These are phyloP conservation scores for Geotrupes spiniger DNA, from an alignment of 2,888 invertebrate genomes.

Conservation along the genomic window DNA sequence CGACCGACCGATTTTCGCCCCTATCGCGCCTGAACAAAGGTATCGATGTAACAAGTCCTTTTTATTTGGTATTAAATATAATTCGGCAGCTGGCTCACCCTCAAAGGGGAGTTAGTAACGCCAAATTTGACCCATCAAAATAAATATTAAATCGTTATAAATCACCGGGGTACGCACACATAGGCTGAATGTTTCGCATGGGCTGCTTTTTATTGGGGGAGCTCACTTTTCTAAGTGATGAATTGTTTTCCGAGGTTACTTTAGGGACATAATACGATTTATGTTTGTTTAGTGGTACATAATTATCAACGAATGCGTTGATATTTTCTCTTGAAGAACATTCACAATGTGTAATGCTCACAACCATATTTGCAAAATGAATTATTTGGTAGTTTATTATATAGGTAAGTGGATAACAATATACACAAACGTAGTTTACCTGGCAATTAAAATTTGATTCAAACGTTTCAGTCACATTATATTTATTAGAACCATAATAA, in stretches of 20 bases:
- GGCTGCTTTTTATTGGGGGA: slow-evolving; percentile 38
- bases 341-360: too few species aligned
- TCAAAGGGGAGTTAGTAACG: slow-evolving; percentile 49
- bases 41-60: slow-evolving; percentile 26
- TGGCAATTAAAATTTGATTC: too few species aligned
- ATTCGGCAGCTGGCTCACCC: slow-evolving; percentile 49
- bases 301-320: slow-evolving; percentile 16
- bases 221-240: slow-evolving; percentile 35
- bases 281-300: slow-evolving; percentile 38
- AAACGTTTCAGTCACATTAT: too few species aligned
- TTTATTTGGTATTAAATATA: slow-evolving; percentile 42
- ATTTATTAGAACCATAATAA: too few species aligned
- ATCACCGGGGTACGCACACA: slow-evolving; percentile 42
- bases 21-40: slow-evolving; percentile 26
- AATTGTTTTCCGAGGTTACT: slow-evolving; percentile 39
- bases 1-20: slow-evolving; percentile 33
- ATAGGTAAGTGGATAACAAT: too few species aligned
- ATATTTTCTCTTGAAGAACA: too few species aligned
- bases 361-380: too few species aligned
- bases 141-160: slow-evolving; percentile 55
- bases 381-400: too few species aligned
- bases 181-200: slow-evolving; percentile 29
- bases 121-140: slow-evolving; percentile 54
- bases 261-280: slow-evolving; percentile 37
- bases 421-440: too few species aligned